Percentiles rank a stretch among this genome's conserved stretches.
Evolutionary conservation across 2,797 vertebrate species (phyloP).

Genomic region (Lycodopsis pacificus): DNA sequence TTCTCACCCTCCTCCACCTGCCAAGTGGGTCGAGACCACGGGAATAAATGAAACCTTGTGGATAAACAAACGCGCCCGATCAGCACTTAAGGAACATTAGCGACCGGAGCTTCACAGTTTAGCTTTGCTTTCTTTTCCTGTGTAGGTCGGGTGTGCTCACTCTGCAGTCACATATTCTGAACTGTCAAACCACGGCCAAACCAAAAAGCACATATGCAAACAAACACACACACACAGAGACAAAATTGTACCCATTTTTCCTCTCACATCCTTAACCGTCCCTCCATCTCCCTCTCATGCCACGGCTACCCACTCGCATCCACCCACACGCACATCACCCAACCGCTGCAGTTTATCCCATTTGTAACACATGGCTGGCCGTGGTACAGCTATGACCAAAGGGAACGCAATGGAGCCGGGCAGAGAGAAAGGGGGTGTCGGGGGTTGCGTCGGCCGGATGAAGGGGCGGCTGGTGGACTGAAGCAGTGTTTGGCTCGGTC

Average conservation of each 20-base stretch:
- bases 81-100: conserved; percentile 27
- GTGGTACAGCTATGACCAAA: conserved; percentile 67
- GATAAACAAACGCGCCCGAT: conserved; percentile 55
- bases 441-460: conserved; percentile 63
- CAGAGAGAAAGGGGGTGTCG: conserved; percentile 54
- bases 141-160: conserved; percentile 1
- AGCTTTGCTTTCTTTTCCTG: neutral
- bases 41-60: conserved; percentile 63
- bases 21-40: conserved; percentile 57
- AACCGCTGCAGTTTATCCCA: conserved; percentile 78
- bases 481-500: conserved; percentile 71
- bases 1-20: conserved; percentile 63
- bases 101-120: neutral
- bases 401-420: conserved; percentile 62
- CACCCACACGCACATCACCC: conserved; percentile 63
- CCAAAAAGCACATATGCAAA: neutral
- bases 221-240: neutral
- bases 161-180: conserved; percentile 16
- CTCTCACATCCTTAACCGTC: conserved; percentile 31
- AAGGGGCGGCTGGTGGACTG: conserved; percentile 70
- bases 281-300: conserved; percentile 20
- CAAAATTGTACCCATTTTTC: conserved; percentile 22
- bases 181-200: conserved; percentile 38
- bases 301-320: conserved; percentile 62
- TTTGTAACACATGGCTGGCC: conserved; percentile 81